Evolutionary conservation across 2,113 vertebrate genomes (phyloP).

Genomic region (Smithornis capensis): DNA sequence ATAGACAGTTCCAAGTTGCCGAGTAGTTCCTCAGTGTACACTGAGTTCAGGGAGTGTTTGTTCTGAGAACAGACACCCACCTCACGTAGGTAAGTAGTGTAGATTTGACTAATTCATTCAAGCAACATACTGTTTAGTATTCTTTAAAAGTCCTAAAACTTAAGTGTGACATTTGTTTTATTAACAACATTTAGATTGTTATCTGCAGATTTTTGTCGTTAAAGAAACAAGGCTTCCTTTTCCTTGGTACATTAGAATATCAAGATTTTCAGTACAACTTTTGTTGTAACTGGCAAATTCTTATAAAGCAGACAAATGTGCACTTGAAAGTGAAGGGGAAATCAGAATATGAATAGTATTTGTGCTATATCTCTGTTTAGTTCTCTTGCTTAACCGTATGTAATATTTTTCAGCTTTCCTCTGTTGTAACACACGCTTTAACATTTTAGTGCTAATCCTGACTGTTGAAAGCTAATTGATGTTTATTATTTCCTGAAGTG

Average conservation of each 20-base stretch:
- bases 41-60: neutral
- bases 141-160: neutral
- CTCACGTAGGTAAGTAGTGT: slow-evolving; percentile 5
- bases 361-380: neutral
- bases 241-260: neutral
- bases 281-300: neutral
- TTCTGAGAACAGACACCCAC: neutral
- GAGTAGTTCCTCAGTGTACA: neutral
- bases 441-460: neutral
- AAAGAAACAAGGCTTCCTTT: neutral
- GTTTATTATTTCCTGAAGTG: neutral
- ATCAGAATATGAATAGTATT: neutral
- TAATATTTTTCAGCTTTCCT: neutral
- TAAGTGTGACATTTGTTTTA: neutral
- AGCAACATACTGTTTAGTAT: neutral
- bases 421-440: neutral
- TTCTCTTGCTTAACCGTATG: neutral
- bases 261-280: neutral
- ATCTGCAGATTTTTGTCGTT: neutral
- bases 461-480: neutral
- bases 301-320: neutral
- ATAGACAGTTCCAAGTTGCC: neutral
- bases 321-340: neutral
- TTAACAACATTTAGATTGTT: neutral
- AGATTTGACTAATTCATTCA: slow-evolving; percentile 17